Evolutionary conservation across 2,113 vertebrate genomes (phyloP).

Genomic region (Aleadryas rufinucha): DNA sequence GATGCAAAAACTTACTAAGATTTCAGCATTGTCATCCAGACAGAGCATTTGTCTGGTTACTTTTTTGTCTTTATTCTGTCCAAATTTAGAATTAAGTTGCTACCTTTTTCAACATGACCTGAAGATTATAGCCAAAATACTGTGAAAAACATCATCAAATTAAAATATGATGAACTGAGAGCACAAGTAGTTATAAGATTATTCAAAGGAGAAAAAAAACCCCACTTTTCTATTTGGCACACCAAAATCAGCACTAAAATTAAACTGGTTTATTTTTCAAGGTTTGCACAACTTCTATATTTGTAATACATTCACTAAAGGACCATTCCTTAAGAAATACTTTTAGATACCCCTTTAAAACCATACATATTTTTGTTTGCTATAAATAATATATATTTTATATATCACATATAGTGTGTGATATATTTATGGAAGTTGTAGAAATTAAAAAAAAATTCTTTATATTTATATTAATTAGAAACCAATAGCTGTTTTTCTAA

Average conservation of each 20-base stretch:
- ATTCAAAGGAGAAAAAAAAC: not conserved
- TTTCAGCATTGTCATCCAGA: not conserved
- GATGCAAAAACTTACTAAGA: not conserved
- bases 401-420: rapidly evolving
- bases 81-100: not conserved
- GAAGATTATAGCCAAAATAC: not conserved
- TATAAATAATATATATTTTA: not conserved
- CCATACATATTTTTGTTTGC: not conserved
- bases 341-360: not conserved
- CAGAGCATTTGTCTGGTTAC: not conserved
- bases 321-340: not conserved
- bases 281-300: not conserved
- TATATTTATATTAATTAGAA: not conserved
- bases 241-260: not conserved
- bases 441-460: not conserved
- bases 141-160: not conserved
- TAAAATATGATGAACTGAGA: not conserved
- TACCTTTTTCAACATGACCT: not conserved
- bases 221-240: not conserved
- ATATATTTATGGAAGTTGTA: not conserved
- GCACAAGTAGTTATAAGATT: not conserved
- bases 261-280: not conserved
- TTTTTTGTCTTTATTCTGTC: not conserved
- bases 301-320: not conserved
- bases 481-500: not conserved